Evolutionary conservation across 2,113 vertebrate species (phyloP), one percentile per base, ranked within the genome.

Genomic region (Cyphomyrus plagiostoma): DNA sequence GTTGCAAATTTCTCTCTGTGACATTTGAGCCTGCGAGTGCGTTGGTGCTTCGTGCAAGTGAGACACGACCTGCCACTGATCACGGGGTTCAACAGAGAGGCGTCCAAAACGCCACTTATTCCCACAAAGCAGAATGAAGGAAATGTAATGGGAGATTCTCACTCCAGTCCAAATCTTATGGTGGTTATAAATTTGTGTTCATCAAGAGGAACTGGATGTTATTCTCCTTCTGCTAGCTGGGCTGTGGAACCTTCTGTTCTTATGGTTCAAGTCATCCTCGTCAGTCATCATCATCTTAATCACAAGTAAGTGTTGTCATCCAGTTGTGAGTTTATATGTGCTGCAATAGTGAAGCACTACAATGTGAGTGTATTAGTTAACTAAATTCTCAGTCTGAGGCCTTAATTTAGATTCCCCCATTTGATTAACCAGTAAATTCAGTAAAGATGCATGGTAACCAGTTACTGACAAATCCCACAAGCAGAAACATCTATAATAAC

Each of bases 201-300:
- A n/a, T 89, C 83, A 49, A 88, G 90, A 86, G 94, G 94, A 95
- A 95, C 94, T 94, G 3, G 94, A 95, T 92, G 93, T 92, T 92
- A 94, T 39, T 56, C 46, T 88, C 30, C 15, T 66, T 70, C 84
- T 46, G 83, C 89, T 92, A 92, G 93, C 94, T 93, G 70, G 88
- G 89, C 90, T 90, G 91, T 89, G 92, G 93, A 92, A 86, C 91
- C 89, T 90, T 91, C 88, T 91, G 92, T 92, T 92, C 92, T 86
- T 91, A 88, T 91, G 91, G 85, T 90, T 80, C 62, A 30, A 70
- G 88, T 94, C 91, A 92, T 93, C 93, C 92, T 90, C 88, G 23
- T 62, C 91, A 90, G 87, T 1, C 23, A 66, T 66, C 62, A 30
- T 70, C 62, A 30, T 70, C 26, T 70, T 70, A 30, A 66, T 66